Conservation (phyloP, 1,140 invertebrate species). For the Potamilus streckersoni region DNA sequence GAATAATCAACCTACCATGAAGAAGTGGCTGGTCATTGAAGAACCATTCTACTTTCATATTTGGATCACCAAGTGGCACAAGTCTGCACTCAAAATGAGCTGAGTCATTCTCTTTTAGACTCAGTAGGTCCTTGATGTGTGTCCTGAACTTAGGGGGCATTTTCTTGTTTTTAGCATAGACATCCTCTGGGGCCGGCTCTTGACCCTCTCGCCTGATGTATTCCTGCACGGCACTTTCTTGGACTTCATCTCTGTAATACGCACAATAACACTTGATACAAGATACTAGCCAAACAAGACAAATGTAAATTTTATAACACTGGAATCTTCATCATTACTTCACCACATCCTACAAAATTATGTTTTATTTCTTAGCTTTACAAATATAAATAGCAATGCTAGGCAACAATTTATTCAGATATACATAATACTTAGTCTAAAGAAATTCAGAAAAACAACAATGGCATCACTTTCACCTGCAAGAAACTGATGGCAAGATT, state of each 20-base stretch:
- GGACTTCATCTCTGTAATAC: constrained; percentile 39
- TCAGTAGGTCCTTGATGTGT: constrained; percentile 89
- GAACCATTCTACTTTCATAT: constrained; percentile 98
- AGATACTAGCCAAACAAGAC: too few species aligned
- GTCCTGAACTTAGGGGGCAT: constrained; percentile 90
- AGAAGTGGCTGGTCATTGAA: constrained; percentile 94
- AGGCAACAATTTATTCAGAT: too few species aligned
- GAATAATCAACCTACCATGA: constrained; percentile 76
- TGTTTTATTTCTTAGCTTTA: too few species aligned
- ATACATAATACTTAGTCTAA: too few species aligned
- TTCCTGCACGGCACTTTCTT: constrained; percentile 54
- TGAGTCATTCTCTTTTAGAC: constrained; percentile 89
- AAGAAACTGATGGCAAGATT: too few species aligned
- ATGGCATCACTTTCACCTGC: too few species aligned
- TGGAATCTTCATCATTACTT: too few species aligned
- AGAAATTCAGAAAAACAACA: too few species aligned
- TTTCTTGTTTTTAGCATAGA: constrained; percentile 60
- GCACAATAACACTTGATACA: background rate
- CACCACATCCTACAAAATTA: too few species aligned
- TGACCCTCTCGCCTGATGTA: constrained; percentile 57
- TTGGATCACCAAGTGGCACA: constrained; percentile 98
- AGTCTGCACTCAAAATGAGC: constrained; percentile 96
- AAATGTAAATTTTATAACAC: too few species aligned
- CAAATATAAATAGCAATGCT: too few species aligned
- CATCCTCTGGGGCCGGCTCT: constrained; percentile 56